Evolutionary conservation across 1,140 invertebrate genomes (phyloP).

Genomic region (Maniola jurtina): DNA sequence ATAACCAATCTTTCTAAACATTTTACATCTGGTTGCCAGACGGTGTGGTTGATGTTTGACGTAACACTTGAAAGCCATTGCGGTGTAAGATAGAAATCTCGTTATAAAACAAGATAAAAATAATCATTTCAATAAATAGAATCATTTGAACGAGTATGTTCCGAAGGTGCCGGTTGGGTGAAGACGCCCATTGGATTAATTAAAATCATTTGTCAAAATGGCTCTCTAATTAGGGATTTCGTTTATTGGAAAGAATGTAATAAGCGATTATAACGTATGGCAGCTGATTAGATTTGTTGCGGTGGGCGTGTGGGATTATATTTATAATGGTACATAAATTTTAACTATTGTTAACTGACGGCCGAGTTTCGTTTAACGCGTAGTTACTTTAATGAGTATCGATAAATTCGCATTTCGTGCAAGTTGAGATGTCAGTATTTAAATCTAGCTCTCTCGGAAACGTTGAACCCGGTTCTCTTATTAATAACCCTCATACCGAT

Average conservation of each 20-base stretch:
- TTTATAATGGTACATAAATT: constrained; percentile 33
- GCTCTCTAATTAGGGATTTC: constrained; percentile 21
- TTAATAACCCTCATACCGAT: constrained; percentile 69
- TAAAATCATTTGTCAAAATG: constrained; percentile 26
- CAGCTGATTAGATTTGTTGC: constrained; percentile 22
- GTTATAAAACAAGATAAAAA: constrained; percentile 26
- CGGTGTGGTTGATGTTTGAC: constrained; percentile 22
- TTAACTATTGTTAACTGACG: constrained; percentile 35
- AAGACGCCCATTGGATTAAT: constrained; percentile 24
- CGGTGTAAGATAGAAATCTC: constrained; percentile 20
- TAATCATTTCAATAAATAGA: constrained; percentile 29
- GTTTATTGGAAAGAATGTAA: constrained; percentile 25
- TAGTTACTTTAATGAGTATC: constrained; percentile 39
- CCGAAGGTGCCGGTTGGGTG: constrained; percentile 15
- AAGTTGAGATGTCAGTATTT: constrained; percentile 48
- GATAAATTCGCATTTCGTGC: constrained; percentile 46
- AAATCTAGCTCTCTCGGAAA: constrained; percentile 53
- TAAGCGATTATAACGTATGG: constrained; percentile 20
- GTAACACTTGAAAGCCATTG: constrained; percentile 26
- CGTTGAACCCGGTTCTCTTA: constrained; percentile 73
- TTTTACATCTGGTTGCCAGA: constrained; percentile 30
- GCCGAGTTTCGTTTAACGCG: constrained; percentile 20
- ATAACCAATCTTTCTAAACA: constrained; percentile 24
- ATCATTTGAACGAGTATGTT: constrained; percentile 17
- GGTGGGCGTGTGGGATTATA: constrained; percentile 20